Evolutionary conservation across 2,113 vertebrate genomes (phyloP), one percentile per base, ranked within the genome.

Genomic region (Phrynocephalus versicolor): DNA sequence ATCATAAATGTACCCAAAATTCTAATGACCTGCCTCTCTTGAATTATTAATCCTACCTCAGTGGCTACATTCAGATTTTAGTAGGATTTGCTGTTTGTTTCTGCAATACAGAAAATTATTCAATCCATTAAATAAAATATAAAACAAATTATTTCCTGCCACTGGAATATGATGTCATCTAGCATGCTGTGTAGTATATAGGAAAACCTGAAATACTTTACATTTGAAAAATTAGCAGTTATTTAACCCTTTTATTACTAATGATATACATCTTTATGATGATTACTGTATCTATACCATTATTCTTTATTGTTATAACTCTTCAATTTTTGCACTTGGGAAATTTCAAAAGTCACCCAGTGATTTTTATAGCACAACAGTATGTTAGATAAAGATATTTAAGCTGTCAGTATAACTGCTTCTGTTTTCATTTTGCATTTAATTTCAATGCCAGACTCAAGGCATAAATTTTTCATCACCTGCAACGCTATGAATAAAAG

Each of bases 391-490:
- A 99, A 98, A 99, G 98, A 99, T 99, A 99, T 99, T 99, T 98
- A 98, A 98, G 97, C 97, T 99, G 98, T 99, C 98, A 99, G 98
- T 98, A 99, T 99, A 99, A 99, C 98, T 98, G 98, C 98, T 97
- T 98, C 98, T 99, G 98, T 99, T 99, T 99, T 99, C 98, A 98
- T 99, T 99, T 99, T 99, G 98, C 98, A 99, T 99, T 99, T 99
- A 99, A 97, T 99, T 99, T 99, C 98, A 99, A 98, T 99, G 98
- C 98, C 98, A 99, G 98, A 99, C 98, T 98, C 98, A 97, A 97
- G 97, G 97, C 98, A 99, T 99, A 99, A 96, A 99, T 99, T 99
- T 99, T 99, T 99, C 98, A 99, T 99, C 97, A 99, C 98, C 98
- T 99, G 98, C 98, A 98, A 99, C 97, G 98, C 98, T 97, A 99